phyloP scores from a whole-genome alignment of 2,888 invertebrate species.

The Ganaspis brasiliensis region DNA sequence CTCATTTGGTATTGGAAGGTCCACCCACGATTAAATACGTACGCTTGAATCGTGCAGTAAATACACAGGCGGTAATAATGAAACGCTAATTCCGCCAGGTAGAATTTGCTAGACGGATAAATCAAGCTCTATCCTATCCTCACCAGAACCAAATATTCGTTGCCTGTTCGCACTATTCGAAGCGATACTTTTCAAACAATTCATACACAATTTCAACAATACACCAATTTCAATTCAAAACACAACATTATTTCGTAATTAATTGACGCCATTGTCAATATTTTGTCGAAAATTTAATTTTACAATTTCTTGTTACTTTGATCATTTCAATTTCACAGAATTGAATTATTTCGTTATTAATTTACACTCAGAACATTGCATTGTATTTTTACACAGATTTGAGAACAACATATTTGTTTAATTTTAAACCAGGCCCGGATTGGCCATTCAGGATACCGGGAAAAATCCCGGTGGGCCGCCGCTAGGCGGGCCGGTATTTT shows the following conservation, averaged over 20 bases:
- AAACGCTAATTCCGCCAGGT: constrained; percentile 37
- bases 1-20: constrained; percentile 36
- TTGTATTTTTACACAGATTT: too few relatives aligned
- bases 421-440: too few relatives aligned
- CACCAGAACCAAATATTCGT: not conserved
- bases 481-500: too few relatives aligned
- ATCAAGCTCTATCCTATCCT: constrained; percentile 19
- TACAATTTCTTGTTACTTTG: too few relatives aligned
- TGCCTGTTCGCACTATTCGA: not conserved
- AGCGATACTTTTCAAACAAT: constrained; percentile 17
- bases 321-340: too few relatives aligned
- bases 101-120: constrained; percentile 34
- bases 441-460: too few relatives aligned
- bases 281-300: too few relatives aligned
- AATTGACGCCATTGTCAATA: not conserved
- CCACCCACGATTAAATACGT: constrained; percentile 28
- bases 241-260: constrained; percentile 10
- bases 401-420: too few relatives aligned
- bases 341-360: too few relatives aligned
- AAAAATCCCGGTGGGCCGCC: too few relatives aligned
- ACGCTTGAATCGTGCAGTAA: constrained; percentile 21
- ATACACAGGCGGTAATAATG: constrained; percentile 25
- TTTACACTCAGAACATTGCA: too few relatives aligned
- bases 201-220: not conserved
- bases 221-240: constrained; percentile 1